phyloP scores from a whole-genome alignment of 1,140 invertebrate species.

The Drosophila punjabiensis region DNA sequence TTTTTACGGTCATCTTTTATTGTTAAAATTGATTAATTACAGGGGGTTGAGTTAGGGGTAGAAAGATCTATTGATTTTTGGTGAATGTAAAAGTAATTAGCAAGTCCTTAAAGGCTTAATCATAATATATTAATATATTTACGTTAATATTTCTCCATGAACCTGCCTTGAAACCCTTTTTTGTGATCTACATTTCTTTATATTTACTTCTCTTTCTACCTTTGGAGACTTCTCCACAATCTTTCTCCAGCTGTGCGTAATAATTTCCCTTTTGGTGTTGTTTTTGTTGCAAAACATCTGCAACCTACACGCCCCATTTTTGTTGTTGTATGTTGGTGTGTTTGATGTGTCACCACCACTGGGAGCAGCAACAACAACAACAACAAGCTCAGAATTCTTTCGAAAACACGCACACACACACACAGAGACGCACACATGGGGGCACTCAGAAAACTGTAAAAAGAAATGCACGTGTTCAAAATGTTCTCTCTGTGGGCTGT shows the following conservation, averaged over 20 bases:
- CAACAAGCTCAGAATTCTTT: conserved; percentile 63
- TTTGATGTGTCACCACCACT: conserved; percentile 64
- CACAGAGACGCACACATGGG: conserved; percentile 14
- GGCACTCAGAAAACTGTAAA: conserved; percentile 58
- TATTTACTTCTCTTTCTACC: background rate
- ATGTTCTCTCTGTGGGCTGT: conserved; percentile 75
- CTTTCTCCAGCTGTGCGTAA: conserved; percentile 22
- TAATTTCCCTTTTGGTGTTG: conserved; percentile 7
- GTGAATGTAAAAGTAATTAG: background rate
- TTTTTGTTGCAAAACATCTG: conserved; percentile 52
- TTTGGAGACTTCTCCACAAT: background rate
- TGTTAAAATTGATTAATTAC: conserved; percentile 50
- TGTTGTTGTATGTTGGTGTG: conserved; percentile 19
- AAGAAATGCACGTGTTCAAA: conserved; percentile 82
- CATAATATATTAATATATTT: no score
- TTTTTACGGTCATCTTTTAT: conserved; percentile 7
- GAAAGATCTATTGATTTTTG: background rate
- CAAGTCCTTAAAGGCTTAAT: background rate
- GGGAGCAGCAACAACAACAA: conserved; percentile 39
- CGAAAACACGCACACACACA: conserved; percentile 58
- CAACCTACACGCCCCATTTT: conserved; percentile 42
- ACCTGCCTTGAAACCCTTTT: background rate
- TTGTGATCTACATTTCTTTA: background rate
- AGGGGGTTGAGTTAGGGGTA: background rate
- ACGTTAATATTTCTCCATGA: background rate